Evolutionary conservation across 2,113 vertebrate species (phyloP).

Genomic region (Willisornis vidua): DNA sequence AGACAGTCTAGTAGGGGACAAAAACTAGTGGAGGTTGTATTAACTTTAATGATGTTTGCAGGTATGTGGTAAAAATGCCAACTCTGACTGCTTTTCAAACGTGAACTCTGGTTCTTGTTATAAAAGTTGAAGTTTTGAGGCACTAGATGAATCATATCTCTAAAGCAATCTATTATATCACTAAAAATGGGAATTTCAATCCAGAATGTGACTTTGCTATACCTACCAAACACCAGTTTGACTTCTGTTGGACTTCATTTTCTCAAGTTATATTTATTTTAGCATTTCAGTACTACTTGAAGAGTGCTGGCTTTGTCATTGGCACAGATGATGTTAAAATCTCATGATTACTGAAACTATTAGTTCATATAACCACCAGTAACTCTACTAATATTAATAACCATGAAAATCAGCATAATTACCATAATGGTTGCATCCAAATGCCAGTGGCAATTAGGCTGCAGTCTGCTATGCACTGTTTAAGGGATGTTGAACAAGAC

Average conservation of each 20-base stretch:
- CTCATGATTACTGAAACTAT: background rate
- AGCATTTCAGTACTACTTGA: background rate
- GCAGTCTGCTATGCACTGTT: background rate
- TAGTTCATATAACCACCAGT: background rate
- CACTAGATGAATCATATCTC: background rate
- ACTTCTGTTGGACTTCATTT: background rate
- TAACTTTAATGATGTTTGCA: slow-evolving; percentile 7
- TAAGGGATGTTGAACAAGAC: background rate
- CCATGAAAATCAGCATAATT: background rate
- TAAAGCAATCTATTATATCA: background rate
- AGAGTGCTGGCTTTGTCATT: background rate
- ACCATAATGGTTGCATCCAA: background rate
- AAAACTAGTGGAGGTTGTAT: background rate
- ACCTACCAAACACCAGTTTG: background rate
- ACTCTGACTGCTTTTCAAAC: background rate
- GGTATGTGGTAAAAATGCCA: background rate
- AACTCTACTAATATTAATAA: background rate
- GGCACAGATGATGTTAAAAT: background rate
- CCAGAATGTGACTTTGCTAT: background rate
- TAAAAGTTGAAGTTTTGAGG: background rate
- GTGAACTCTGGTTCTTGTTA: background rate
- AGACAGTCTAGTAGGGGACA: background rate
- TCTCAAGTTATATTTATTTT: background rate
- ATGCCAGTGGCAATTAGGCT: background rate
- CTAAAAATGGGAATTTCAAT: background rate